Percentiles rank a stretch among this genome's conserved stretches.
These are phyloP conservation scores for Thysanoteuthis rhombus DNA, from an alignment of 2,888 invertebrate species.

Conservation along the genomic window DNA sequence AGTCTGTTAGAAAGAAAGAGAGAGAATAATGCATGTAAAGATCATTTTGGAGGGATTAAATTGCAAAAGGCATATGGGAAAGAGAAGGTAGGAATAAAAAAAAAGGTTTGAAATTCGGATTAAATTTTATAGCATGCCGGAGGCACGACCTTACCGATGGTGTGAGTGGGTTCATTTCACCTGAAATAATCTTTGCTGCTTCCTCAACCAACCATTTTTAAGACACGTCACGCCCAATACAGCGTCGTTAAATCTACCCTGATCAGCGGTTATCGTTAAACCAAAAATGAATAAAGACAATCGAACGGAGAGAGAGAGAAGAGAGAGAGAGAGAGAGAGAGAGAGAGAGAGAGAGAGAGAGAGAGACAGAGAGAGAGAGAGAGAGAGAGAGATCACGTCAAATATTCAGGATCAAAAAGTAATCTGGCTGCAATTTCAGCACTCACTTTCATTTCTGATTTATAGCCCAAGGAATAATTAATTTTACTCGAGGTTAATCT, in stretches of 20 bases:
- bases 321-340: no score
- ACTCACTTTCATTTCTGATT: not conserved
- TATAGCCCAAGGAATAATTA: not conserved
- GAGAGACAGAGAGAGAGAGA: no score
- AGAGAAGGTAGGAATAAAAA: not conserved
- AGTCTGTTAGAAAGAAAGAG: no score
- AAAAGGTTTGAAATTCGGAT: not conserved
- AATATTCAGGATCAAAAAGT: not conserved
- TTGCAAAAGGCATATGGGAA: no score
- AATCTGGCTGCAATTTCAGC: not conserved
- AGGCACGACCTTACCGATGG: not conserved
- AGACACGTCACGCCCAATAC: not conserved
- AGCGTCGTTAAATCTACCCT: not conserved
- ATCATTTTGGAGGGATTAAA: no score
- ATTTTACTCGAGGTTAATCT: not conserved
- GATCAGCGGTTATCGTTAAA: not conserved
- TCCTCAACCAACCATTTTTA: not conserved
- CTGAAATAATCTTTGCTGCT: not conserved
- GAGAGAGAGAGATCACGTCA: not conserved
- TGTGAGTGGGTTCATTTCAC: not conserved
- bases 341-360: no score
- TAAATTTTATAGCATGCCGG: not conserved
- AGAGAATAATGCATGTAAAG: no score
- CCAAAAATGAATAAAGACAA: not conserved
- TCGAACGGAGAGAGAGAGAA: no score